Percentiles rank a stretch among this genome's conserved stretches.
Conservation (phyloP, 2,113 vertebrate genomes). For the Caranx ignobilis region DNA sequence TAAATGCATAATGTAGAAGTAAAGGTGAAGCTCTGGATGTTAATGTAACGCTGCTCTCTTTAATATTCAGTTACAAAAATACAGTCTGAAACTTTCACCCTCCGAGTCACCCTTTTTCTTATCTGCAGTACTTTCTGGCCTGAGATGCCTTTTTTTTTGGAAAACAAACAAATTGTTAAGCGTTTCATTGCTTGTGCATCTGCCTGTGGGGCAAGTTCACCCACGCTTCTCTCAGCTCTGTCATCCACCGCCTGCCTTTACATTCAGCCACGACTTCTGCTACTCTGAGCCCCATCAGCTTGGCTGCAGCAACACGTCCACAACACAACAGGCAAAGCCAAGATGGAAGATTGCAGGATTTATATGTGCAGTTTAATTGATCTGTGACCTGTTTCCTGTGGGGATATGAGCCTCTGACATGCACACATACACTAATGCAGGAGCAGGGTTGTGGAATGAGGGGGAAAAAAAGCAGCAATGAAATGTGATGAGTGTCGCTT, state of each 20-base stretch:
- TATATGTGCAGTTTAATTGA: conserved; percentile 35
- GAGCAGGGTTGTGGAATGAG: not conserved
- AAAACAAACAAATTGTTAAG: conserved; percentile 32
- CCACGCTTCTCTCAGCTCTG: conserved; percentile 27
- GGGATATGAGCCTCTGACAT: not conserved
- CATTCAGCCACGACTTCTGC: conserved; percentile 26
- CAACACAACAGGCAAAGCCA: conserved; percentile 30
- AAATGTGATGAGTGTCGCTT: conserved; percentile 58
- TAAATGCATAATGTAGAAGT: not conserved
- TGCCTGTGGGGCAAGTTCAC: conserved; percentile 48
- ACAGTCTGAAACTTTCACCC: conserved; percentile 12
- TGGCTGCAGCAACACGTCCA: conserved; percentile 70
- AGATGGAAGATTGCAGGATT: conserved; percentile 53
- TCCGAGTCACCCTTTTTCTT: not conserved
- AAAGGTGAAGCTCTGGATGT: conserved; percentile 23
- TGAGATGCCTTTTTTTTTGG: not conserved
- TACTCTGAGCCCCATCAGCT: conserved; percentile 33
- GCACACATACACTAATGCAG: conserved; percentile 1
- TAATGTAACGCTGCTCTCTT: not conserved
- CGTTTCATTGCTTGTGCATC: not conserved
- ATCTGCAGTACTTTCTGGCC: conserved; percentile 12
- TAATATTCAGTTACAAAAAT: not conserved
- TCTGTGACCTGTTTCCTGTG: conserved; percentile 35
- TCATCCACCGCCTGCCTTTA: conserved; percentile 49
- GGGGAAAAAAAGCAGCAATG: not conserved